phyloP scores from a whole-genome alignment of 2,888 invertebrate species.

The Tyria jacobaeae region DNA sequence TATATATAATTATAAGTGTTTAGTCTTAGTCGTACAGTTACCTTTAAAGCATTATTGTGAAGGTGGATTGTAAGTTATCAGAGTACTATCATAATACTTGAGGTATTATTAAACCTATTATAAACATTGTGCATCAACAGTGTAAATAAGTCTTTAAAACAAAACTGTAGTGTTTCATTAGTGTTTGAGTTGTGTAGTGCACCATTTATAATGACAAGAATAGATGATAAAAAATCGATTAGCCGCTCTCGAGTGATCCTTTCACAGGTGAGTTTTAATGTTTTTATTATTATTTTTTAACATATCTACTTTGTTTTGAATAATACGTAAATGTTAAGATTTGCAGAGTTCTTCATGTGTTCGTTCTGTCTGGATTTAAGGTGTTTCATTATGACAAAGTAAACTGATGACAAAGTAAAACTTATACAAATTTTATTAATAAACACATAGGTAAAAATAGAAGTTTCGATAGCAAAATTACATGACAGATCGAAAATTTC shows the following conservation, averaged over 20 bases:
- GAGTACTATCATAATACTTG: constrained; percentile 34
- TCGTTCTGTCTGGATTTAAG: background rate
- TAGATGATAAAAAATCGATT: constrained; percentile 29
- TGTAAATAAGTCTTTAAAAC: constrained; percentile 37
- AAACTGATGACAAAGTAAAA: too few species aligned
- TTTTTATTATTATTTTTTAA: background rate
- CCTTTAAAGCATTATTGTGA: background rate
- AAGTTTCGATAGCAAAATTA: too few species aligned
- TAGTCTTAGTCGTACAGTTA: background rate
- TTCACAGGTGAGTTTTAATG: constrained; percentile 42
- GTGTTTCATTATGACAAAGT: too few species aligned
- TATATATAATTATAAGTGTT: too few species aligned
- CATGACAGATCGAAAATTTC: too few species aligned
- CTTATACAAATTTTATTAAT: too few species aligned
- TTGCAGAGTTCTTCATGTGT: background rate
- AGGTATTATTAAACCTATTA: constrained; percentile 30
- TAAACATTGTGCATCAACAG: constrained; percentile 31
- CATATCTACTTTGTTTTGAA: background rate
- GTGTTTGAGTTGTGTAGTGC: constrained; percentile 23
- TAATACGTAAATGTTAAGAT: too few species aligned
- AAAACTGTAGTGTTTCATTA: constrained; percentile 31
- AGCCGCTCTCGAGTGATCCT: constrained; percentile 42
- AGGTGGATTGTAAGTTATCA: constrained; percentile 21
- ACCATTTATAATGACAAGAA: constrained; percentile 29
- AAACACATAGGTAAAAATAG: background rate